A percentile compares a stretch with the other conserved stretches of the same genome.
Evolutionary conservation across 2,113 vertebrate genomes (phyloP).

Genomic region (Psilopogon haemacephalus): DNA sequence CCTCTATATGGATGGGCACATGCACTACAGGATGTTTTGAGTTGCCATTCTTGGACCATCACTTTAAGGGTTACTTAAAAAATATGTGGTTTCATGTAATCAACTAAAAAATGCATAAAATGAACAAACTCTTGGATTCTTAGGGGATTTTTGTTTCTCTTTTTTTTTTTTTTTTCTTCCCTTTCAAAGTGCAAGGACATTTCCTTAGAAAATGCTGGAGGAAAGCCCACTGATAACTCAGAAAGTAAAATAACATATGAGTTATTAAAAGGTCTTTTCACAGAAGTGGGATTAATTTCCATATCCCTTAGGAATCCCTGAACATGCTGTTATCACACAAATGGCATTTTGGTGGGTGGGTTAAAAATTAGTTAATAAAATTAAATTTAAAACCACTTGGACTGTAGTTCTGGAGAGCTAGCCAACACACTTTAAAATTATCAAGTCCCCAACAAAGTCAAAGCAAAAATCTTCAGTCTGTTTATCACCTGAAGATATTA

Average conservation of each 20-base stretch:
- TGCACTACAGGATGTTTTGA: background rate
- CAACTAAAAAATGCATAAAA: background rate
- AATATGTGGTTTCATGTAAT: background rate
- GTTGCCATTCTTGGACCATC: background rate
- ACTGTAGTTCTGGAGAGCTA: constrained; percentile 17
- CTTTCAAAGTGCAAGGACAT: constrained; percentile 47
- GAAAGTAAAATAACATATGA: constrained; percentile 69
- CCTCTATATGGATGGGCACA: background rate
- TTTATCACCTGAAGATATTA: constrained; percentile 23
- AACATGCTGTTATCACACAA: constrained; percentile 64
- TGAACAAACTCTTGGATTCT: background rate
- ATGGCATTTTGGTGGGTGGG: constrained; percentile 59
- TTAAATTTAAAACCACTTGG: constrained; percentile 62
- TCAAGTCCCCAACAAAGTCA: background rate
- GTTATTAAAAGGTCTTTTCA: constrained; percentile 75
- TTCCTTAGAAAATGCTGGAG: constrained; percentile 57
- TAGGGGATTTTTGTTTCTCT: background rate
- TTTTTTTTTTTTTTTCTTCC: background rate
- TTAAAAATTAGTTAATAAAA: constrained; percentile 74
- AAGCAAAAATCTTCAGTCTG: constrained; percentile 1
- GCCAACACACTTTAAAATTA: constrained; percentile 17
- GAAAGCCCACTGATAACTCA: constrained; percentile 65
- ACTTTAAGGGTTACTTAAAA: background rate
- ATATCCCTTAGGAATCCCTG: constrained; percentile 62
- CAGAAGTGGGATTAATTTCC: constrained; percentile 72